Conservation (phyloP, 2,113 vertebrate species). For the Thunnus maccoyii region DNA sequence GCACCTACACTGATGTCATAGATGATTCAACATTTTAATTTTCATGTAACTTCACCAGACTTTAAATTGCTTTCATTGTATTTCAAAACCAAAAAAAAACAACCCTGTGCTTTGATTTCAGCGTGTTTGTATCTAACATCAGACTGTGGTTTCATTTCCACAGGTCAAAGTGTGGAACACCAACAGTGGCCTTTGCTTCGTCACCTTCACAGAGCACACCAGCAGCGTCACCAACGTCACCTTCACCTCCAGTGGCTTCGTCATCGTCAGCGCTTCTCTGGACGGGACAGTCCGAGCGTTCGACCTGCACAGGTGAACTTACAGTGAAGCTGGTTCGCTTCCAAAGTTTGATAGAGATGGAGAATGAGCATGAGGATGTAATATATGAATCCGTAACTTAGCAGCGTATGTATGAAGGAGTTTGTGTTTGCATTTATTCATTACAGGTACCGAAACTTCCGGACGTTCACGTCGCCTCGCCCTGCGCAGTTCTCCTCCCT, state of each 20-base stretch:
- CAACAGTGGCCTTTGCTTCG: constrained; percentile 94
- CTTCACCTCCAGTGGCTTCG: constrained; percentile 91
- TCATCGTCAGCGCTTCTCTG: constrained; percentile 93
- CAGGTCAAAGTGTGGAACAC: constrained; percentile 98
- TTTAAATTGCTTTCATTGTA: too few relatives aligned
- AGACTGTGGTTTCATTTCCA: neutral
- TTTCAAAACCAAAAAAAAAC: too few relatives aligned
- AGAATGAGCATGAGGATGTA: neutral
- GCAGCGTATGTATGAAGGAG: neutral
- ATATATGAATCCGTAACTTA: neutral
- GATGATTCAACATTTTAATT: too few relatives aligned
- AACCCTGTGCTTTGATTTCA: too few relatives aligned
- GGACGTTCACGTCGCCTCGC: constrained; percentile 94
- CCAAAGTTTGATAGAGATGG: neutral
- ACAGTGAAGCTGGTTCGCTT: neutral
- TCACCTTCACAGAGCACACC: constrained; percentile 96
- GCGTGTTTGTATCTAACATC: too few relatives aligned
- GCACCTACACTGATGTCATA: too few relatives aligned
- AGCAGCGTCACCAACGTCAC: constrained; percentile 91
- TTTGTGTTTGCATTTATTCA: neutral
- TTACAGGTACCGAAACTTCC: constrained; percentile 94
- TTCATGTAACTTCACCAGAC: too few relatives aligned
- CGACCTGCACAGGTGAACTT: constrained; percentile 92
- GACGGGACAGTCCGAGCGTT: constrained; percentile 97
- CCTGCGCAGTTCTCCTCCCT: constrained; percentile 94